Conservation (phyloP, 2,113 vertebrate species). For the human (Homo sapiens) region GRCh38 chr6:46290501-46291000, state of each 20-base stretch:
- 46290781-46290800: neutral
- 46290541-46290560: neutral
- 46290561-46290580: slow-evolving; percentile 16
- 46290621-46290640: neutral
- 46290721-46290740: neutral
- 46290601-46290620: neutral
- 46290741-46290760: neutral
- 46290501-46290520: slow-evolving; percentile 62
- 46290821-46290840: neutral
- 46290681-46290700: slow-evolving; percentile 5
- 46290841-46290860: neutral
- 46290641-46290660: neutral
- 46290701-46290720: neutral
- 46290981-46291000: neutral
- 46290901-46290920: neutral
- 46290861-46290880: neutral
- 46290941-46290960: neutral
- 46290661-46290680: neutral
- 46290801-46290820: neutral
- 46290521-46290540: neutral
- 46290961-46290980: neutral
- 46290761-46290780: neutral
- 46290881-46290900: neutral
- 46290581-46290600: slow-evolving; percentile 48
- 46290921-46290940: neutral